phyloP scores from a whole-genome alignment of 2,888 invertebrate species.

The Lepidochrysops patricia region DNA sequence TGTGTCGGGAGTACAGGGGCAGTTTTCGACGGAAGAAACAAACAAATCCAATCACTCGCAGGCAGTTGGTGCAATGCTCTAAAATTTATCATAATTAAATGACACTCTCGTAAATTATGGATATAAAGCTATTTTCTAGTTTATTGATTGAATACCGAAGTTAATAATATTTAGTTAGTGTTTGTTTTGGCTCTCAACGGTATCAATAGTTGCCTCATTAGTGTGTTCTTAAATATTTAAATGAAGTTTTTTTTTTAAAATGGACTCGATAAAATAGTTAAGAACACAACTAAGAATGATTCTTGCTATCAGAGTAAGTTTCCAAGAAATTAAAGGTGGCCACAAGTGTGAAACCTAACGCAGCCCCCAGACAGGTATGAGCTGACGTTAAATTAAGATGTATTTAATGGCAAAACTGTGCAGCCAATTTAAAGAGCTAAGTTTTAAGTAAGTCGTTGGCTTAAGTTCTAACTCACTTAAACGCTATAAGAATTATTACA shows the following conservation, averaged over 20 bases:
- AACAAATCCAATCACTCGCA: constrained; percentile 58
- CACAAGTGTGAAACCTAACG: not conserved
- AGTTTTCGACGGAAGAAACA: constrained; percentile 40
- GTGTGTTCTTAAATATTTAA: too few species aligned
- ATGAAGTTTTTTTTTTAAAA: too few species aligned
- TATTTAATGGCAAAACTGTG: constrained; percentile 4
- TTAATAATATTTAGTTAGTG: too few species aligned
- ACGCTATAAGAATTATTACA: not conserved
- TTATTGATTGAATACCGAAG: too few species aligned
- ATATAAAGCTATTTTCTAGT: too few species aligned
- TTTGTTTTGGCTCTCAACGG: too few species aligned
- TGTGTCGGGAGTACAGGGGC: too few species aligned
- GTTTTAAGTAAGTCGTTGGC: not conserved
- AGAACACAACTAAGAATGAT: too few species aligned
- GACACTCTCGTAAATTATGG: not conserved
- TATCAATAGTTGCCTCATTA: too few species aligned
- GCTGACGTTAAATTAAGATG: not conserved
- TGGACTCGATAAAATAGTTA: too few species aligned
- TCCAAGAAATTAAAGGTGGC: not conserved
- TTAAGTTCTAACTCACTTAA: not conserved
- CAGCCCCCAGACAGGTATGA: not conserved
- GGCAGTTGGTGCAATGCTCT: constrained; percentile 27
- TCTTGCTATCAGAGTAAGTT: not conserved
- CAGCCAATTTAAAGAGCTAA: constrained; percentile 1
- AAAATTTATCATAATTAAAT: constrained; percentile 18